Conservation (phyloP, 2,113 vertebrate species). For the Mormyrus lacerda region DNA sequence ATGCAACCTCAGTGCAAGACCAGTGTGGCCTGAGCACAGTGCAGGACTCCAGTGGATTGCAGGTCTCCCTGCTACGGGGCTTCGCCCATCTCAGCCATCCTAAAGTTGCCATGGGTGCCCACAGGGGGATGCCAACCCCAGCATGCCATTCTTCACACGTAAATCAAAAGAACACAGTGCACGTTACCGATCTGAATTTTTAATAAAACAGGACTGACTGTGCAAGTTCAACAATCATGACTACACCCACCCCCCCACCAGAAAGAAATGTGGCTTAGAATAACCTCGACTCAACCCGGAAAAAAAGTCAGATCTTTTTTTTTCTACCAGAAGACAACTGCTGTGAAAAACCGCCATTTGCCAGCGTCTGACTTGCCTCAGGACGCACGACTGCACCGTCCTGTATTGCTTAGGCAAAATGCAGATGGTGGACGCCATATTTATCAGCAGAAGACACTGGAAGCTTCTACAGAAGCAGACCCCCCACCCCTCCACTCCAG, state of each 20-base stretch:
- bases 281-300: neutral
- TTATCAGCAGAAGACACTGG: neutral
- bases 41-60: neutral
- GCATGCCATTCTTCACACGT: neutral
- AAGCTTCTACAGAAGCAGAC: neutral
- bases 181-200: neutral
- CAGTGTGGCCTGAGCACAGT: neutral
- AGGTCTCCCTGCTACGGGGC: neutral
- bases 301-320: neutral
- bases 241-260: neutral
- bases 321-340: neutral
- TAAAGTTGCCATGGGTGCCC: neutral
- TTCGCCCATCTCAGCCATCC: neutral
- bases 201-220: neutral
- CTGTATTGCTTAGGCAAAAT: neutral
- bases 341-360: neutral
- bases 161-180: neutral
- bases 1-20: neutral
- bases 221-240: neutral
- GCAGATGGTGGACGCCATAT: neutral
- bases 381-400: neutral
- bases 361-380: neutral
- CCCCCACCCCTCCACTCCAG: neutral
- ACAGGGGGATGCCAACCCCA: neutral
- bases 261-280: neutral